Percentiles rank a stretch among this genome's conserved stretches.
Conservation (phyloP, 2,888 invertebrate species). For the Chloroclystis v-ata region DNA sequence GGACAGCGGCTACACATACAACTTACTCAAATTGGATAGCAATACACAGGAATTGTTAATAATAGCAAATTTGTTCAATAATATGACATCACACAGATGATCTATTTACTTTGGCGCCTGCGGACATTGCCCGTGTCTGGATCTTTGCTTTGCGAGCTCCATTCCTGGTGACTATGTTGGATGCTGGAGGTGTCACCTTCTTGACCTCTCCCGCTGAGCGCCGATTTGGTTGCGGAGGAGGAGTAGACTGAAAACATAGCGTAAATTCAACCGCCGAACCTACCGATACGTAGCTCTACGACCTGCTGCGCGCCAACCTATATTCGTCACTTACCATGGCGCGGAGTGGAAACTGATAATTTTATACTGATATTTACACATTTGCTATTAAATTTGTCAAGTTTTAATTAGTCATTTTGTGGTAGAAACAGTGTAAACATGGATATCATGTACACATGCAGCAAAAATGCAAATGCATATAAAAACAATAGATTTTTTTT, state of each 20-base stretch:
- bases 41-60: not conserved
- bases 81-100: not conserved
- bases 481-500: not conserved
- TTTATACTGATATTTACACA: slow-evolving; percentile 10
- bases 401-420: slow-evolving; percentile 8
- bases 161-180: slow-evolving; percentile 78
- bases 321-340: too few species aligned
- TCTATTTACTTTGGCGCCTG: slow-evolving; percentile 57
- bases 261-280: not conserved
- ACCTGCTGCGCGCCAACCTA: slow-evolving; percentile 1
- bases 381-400: not conserved
- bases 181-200: slow-evolving; percentile 56
- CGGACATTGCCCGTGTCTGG: slow-evolving; percentile 80
- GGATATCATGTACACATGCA: slow-evolving; percentile 16
- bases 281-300: not conserved
- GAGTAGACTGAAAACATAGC: slow-evolving; percentile 50
- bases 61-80: not conserved
- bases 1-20: too few species aligned
- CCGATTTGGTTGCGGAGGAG: slow-evolving; percentile 47
- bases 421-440: slow-evolving; percentile 24
- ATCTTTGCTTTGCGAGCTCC: slow-evolving; percentile 81
- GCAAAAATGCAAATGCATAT: not conserved
- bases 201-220: slow-evolving; percentile 55
- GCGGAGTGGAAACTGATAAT: not conserved
- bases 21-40: too few species aligned